Base-by-base conservation (phyloP, 2,113 vertebrate genomes). In the Bungarus multicinctus region DNA sequence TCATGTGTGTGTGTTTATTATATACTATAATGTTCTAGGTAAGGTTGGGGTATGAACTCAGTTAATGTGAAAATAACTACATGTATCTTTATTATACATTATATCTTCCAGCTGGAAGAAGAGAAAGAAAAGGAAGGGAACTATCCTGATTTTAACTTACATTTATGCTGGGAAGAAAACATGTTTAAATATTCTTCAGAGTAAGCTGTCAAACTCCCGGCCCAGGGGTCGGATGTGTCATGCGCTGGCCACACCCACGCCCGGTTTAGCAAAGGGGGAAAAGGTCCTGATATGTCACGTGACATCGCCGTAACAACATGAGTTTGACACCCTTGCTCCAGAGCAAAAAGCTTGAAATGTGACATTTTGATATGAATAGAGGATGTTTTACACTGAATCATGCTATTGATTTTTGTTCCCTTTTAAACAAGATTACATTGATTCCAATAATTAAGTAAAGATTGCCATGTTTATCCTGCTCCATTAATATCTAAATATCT, bases 301-400 rank as follows among this genome's bases (percentile, higher is more conserved):
- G 50, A 52, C 10, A 52, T 12, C 2, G 2, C 50, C 2, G 2
- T 52, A 11, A 52, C 2, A 2, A 12, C 11, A 12, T 52, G 50
- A 52, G 50, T 52, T 52, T 52, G 50, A 52, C 50, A 52, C 2
- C 11, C 50, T 52, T 52, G 50, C 11, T 57, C 23, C 91, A 90
- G 69, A 94, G 39, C 45, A 95, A 58, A 95, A 94, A 85, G 3
- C 89, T 16, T 25, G 50, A 43, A 64, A 88, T 91, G 22, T 20
- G 30, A 16, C 4, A 53, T 1, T 52, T 54, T 88, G 27, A 30
- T 27, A 27, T 60, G 34, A 89, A 60, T n/a, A 5, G 11, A 55
- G 22, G 34, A n/a, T 47, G 8, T 85, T 57, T 57, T 58, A 55
- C 30, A 39, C 7, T 16, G 30, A 90, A 34, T 69, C 45, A 90